Evolutionary conservation across 2,797 vertebrate genomes (phyloP).

Genomic region (Pygocentrus nattereri): DNA sequence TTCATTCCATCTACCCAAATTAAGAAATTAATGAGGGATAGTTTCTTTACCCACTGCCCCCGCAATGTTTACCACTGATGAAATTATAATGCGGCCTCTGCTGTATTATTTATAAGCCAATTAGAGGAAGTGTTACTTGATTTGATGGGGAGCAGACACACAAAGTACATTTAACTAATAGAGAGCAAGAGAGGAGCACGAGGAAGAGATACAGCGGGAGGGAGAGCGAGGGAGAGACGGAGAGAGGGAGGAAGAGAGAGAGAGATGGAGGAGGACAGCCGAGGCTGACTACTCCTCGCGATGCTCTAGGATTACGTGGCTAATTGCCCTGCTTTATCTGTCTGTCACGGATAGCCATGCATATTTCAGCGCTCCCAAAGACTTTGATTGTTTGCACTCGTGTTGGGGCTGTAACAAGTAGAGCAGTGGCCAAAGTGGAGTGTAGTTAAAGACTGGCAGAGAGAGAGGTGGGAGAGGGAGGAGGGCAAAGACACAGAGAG

Average conservation of each 20-base stretch:
- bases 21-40: constrained; percentile 99
- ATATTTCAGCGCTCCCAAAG: constrained; percentile 99
- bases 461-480: constrained; percentile 57
- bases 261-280: constrained; percentile 72
- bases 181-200: constrained; percentile 79
- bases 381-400: constrained; percentile 95
- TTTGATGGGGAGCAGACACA: constrained; percentile 99
- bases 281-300: constrained; percentile 82
- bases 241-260: constrained; percentile 44
- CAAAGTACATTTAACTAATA: constrained; percentile 99
- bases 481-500: constrained; percentile 30
- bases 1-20: constrained; percentile 96
- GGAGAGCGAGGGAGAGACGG: constrained; percentile 43
- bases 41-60: constrained; percentile 92
- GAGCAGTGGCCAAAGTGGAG: constrained; percentile 94
- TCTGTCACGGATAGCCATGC: constrained; percentile 98
- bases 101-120: constrained; percentile 99
- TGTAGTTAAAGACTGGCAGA: constrained; percentile 92
- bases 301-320: constrained; percentile 96
- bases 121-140: constrained; percentile 99
- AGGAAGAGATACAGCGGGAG: constrained; percentile 52
- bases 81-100: constrained; percentile 96
- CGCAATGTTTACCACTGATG: constrained; percentile 99
- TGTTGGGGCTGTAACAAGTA: constrained; percentile 95
- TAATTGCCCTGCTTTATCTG: constrained; percentile 99